Conservation (phyloP, 2,888 invertebrate genomes). For the Mimumesa dahlbomi region DNA sequence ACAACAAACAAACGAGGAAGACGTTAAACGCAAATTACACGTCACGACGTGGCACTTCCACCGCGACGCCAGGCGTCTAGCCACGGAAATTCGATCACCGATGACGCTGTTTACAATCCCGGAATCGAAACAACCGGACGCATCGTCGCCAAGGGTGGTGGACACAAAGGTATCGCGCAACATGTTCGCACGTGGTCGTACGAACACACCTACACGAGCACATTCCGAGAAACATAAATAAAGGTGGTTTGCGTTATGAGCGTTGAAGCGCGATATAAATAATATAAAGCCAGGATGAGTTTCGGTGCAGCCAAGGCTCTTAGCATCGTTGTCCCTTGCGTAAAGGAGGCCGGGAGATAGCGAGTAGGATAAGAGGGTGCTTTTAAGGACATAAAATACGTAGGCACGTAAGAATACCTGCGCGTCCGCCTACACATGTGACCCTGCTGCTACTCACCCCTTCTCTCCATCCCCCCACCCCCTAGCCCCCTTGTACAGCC, state of each 20-base stretch:
- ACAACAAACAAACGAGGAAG: too few species aligned
- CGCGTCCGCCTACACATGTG: slow-evolving; percentile 44
- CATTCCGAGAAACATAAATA: neutral
- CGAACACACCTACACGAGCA: too few species aligned
- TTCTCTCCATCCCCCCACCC: neutral
- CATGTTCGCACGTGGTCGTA: too few species aligned
- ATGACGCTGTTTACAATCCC: too few species aligned
- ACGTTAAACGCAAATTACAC: too few species aligned
- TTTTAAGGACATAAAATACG: slow-evolving; percentile 76
- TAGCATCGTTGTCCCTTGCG: slow-evolving; percentile 42
- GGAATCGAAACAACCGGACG: too few species aligned
- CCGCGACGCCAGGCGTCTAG: too few species aligned
- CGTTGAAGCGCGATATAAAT: slow-evolving; percentile 43
- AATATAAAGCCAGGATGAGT: slow-evolving; percentile 47
- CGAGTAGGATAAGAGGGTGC: slow-evolving; percentile 70
- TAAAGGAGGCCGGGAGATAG: slow-evolving; percentile 32
- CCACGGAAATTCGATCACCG: too few species aligned
- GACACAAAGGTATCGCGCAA: too few species aligned
- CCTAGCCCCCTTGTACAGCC: neutral
- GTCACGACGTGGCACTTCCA: too few species aligned
- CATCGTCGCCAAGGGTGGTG: too few species aligned
- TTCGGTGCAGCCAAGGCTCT: slow-evolving; percentile 37
- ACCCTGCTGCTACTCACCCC: slow-evolving; percentile 22
- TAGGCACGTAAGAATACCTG: slow-evolving; percentile 61
- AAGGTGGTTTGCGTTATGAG: slow-evolving; percentile 2